Evolutionary conservation across 2,113 vertebrate genomes (phyloP).

Genomic region (Fulmarus glacialis): DNA sequence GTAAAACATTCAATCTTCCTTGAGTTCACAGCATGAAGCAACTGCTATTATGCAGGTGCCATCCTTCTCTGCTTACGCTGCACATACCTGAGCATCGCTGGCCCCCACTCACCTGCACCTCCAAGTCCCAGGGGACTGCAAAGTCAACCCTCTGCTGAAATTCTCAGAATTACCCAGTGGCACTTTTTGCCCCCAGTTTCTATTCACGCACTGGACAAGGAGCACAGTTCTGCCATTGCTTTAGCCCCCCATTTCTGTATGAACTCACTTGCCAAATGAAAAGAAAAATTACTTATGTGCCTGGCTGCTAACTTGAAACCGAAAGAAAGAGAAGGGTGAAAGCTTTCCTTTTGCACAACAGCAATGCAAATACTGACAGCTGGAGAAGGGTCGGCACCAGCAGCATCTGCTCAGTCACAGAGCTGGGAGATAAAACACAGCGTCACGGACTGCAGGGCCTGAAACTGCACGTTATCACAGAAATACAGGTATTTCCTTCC

Average conservation of each 20-base stretch:
- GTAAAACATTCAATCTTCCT: not conserved
- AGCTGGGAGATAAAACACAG: too few species aligned
- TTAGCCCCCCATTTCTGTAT: not conserved
- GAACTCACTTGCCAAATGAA: not conserved
- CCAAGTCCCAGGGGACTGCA: not conserved
- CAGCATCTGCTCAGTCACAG: not conserved
- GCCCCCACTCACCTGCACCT: not conserved
- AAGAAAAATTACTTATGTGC: not conserved
- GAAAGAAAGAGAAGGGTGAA: not conserved
- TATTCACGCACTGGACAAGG: fast-evolving
- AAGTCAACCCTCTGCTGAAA: fast-evolving
- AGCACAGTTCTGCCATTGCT: not conserved
- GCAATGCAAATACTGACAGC: fast-evolving
- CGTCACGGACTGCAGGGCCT: not conserved
- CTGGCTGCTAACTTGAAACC: not conserved
- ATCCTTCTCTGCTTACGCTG: not conserved
- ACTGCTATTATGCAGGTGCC: fast-evolving
- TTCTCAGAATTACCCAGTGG: not conserved
- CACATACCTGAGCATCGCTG: not conserved
- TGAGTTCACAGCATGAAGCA: fast-evolving
- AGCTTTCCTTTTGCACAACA: not conserved
- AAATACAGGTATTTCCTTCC: not conserved
- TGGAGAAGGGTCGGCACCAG: not conserved
- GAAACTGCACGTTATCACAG: not conserved
- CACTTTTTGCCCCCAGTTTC: not conserved